A percentile compares a stretch with the other conserved stretches of the same genome.
phyloP scores from a whole-genome alignment of 2,888 invertebrate species.

The Zygogramma bicolorata region DNA sequence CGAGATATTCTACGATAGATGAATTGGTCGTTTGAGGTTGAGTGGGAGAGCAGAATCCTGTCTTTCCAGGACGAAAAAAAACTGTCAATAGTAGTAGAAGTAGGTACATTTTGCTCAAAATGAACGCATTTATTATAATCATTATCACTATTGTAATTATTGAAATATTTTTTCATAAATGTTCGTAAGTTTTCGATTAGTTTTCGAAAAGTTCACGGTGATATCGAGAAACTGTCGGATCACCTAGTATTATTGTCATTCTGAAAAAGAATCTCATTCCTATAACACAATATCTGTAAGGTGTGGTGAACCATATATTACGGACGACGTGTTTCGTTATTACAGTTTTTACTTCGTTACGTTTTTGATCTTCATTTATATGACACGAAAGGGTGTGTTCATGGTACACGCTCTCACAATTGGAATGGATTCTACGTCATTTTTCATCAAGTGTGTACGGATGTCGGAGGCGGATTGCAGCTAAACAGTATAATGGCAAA shows the following conservation, averaged over 20 bases:
- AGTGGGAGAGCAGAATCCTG: too few relatives aligned
- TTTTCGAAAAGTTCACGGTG: too few relatives aligned
- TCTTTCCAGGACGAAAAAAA: too few relatives aligned
- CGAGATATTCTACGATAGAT: too few relatives aligned
- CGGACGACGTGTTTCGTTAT: constrained; percentile 31
- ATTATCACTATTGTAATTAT: too few relatives aligned
- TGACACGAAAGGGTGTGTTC: constrained; percentile 27
- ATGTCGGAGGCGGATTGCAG: constrained; percentile 14
- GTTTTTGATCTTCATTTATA: constrained; percentile 36
- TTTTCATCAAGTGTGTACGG: neutral
- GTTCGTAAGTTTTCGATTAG: too few relatives aligned
- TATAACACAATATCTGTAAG: constrained; percentile 12
- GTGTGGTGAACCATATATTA: constrained; percentile 38
- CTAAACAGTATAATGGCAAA: neutral
- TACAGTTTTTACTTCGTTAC: constrained; percentile 18
- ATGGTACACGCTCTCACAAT: neutral
- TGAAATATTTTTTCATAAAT: too few relatives aligned
- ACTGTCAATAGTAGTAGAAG: too few relatives aligned
- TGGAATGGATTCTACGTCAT: constrained; percentile 7
- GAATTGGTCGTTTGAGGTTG: too few relatives aligned
- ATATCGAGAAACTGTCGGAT: too few relatives aligned
- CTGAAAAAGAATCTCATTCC: constrained; percentile 8
- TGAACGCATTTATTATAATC: too few relatives aligned
- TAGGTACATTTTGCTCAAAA: too few relatives aligned
- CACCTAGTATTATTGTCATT: neutral